Conservation (phyloP, 30 jellyfish, hydroid and myxozoan species). For the Catostylus mosaicus region DNA sequence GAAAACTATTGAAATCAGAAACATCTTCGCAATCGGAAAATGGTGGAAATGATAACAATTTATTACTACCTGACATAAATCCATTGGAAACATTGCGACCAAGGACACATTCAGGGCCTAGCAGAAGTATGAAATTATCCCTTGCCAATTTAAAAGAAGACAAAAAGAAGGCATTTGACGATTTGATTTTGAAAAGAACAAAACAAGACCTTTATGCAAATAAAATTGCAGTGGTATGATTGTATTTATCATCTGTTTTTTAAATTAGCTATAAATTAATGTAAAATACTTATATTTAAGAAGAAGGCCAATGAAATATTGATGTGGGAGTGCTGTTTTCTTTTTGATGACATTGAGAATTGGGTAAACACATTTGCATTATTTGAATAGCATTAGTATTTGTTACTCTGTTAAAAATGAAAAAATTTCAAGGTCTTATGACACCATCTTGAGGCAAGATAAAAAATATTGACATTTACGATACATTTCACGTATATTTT, state of each 20-base stretch:
- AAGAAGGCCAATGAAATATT: too few relatives aligned
- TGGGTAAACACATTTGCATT: too few relatives aligned
- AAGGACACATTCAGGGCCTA: conserved; percentile 56
- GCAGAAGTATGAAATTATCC: conserved; percentile 29
- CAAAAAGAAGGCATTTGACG: conserved; percentile 45
- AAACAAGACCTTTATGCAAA: conserved; percentile 36
- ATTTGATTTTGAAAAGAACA: conserved; percentile 40
- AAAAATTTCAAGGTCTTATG: too few relatives aligned
- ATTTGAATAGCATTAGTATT: too few relatives aligned
- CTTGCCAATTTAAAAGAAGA: conserved; percentile 6
- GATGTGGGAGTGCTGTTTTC: too few relatives aligned
- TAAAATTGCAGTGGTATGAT: conserved; percentile 32
- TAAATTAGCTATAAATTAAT: neutral
- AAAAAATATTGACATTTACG: too few relatives aligned
- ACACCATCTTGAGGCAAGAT: too few relatives aligned
- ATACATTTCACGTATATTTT: too few relatives aligned
- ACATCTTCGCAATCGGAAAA: neutral
- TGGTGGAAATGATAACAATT: conserved; percentile 5
- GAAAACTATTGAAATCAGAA: neutral
- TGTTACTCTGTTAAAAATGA: too few relatives aligned
- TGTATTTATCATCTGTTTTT: neutral
- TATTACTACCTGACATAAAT: conserved; percentile 49
- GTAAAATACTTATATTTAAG: too few relatives aligned
- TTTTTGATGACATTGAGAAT: too few relatives aligned
- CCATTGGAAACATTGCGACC: conserved; percentile 54